Base-by-base conservation (phyloP, 1,140 invertebrate species). In the Bombus terrestris region DNA sequence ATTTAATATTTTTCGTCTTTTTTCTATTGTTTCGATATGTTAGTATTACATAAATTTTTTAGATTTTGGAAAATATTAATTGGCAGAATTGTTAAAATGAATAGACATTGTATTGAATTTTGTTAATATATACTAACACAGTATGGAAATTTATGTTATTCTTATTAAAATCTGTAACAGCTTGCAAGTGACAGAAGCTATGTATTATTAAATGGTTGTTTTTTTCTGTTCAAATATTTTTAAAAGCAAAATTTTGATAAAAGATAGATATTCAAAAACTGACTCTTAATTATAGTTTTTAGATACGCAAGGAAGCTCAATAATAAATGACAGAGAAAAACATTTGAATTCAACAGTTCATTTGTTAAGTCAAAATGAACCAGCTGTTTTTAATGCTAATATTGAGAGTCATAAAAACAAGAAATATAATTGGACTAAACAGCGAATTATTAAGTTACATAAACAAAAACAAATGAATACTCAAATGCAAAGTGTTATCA, bases 261-360 rank as follows among this genome's bases (percentile, higher is more conserved):
- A 32, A n/a, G 5, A 57, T 41, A 22, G 6, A 66, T 28, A 18
- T 69, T 43, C 39, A 18, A 76, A 5, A 68, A 41, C 0, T 80
- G 25, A 71, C 6, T 53, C 32, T 81, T 86, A 62, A 72, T 91
- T 91, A 62, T 62, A 92, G 91, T 87, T 91, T 87, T 83, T 90
- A 41, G 75, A 41, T 39, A 37, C 35, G 37, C 86, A 87, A 53
- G 39, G 64, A 39, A 72, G 25, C 1, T 15, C 18, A 64, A 72
- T 37, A 77, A 72, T 43, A n/a, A 83, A 81, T 53, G 25, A 15
- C 28, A 13, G 15, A 68, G n/a, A 32, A 39, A 86, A 57, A 15
- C 15, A 18, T 59, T 62, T 39, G 3, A 35, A 84, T 68, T 69
- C 39, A 39, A 22, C 41, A 13, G 32, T 28, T 64, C 72, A 28